Conservation (phyloP, 2,113 vertebrate species). For the Nyctereutes procyonoides region DNA sequence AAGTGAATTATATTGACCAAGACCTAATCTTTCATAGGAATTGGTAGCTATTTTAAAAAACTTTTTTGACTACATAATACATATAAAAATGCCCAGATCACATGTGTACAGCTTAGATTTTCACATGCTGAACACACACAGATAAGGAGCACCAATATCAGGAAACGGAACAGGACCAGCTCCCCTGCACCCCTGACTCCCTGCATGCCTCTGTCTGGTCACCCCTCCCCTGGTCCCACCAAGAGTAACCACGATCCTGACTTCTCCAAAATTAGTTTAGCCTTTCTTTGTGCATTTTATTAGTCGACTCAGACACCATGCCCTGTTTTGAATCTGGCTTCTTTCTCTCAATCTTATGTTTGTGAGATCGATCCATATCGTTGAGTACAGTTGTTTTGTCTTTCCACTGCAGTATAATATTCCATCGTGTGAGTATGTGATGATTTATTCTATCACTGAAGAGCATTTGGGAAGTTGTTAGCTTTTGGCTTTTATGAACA, state of each 20-base stretch:
- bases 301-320: accelerated
- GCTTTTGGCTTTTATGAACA: background rate
- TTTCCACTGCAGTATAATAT: background rate
- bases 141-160: accelerated
- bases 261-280: too few species aligned
- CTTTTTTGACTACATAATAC: background rate
- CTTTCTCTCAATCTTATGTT: background rate
- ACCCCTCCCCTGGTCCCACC: accelerated
- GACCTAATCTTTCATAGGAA: background rate
- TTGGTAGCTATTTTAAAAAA: background rate
- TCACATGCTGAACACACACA: background rate
- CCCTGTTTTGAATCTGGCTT: background rate
- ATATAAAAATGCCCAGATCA: background rate
- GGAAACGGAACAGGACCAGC: accelerated
- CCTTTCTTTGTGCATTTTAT: background rate
- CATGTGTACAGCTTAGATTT: background rate
- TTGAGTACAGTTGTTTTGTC: too few species aligned
- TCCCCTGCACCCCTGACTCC: accelerated
- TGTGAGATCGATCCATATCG: background rate
- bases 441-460: background rate
- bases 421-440: accelerated
- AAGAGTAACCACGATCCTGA: background rate
- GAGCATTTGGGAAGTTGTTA: too few species aligned
- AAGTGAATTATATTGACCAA: background rate
- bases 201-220: accelerated